These are phyloP conservation scores for Zaprionus kolodkinae DNA, from an alignment of 1,140 invertebrate species.

Conservation along the genomic window DNA sequence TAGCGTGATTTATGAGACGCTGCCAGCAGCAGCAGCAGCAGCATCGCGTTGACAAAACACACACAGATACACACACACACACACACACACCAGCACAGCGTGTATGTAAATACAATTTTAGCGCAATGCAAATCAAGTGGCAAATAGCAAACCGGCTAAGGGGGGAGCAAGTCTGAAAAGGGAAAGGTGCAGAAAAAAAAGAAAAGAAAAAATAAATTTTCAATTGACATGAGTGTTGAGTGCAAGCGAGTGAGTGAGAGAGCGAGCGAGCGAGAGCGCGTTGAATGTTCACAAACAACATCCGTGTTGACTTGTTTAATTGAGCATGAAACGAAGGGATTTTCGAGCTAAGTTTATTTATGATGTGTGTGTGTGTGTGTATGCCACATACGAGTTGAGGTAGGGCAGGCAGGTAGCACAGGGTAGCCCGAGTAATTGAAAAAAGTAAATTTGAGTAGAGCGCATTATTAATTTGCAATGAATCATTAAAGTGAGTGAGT, in stretches of 20 bases:
- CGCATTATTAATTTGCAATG: slow-evolving; percentile 12
- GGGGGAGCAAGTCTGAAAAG: background rate
- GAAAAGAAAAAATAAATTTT: slow-evolving; percentile 24
- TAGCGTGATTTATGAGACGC: slow-evolving; percentile 71
- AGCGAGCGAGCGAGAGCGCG: background rate
- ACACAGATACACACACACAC: slow-evolving; percentile 12
- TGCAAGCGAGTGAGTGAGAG: background rate
- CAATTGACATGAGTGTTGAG: slow-evolving; percentile 40
- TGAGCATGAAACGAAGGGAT: slow-evolving; percentile 46
- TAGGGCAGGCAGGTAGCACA: slow-evolving; percentile 17
- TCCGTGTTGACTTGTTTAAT: slow-evolving; percentile 56
- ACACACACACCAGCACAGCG: slow-evolving; percentile 6
- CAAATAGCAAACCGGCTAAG: slow-evolving; percentile 19
- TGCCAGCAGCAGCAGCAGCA: slow-evolving; percentile 7
- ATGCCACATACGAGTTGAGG: slow-evolving; percentile 12
- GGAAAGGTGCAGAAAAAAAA: slow-evolving; percentile 12
- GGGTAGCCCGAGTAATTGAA: background rate
- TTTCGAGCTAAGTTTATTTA: slow-evolving; percentile 27
- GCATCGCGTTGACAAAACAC: slow-evolving; percentile 35
- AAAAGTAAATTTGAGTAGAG: background rate
- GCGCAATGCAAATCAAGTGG: slow-evolving; percentile 71
- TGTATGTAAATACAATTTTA: slow-evolving; percentile 64
- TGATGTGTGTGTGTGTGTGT: background rate
- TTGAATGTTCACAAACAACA: slow-evolving; percentile 44
- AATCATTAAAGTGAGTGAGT: slow-evolving; percentile 3